Conservation (phyloP, 1,140 invertebrate species). For the Brachionus rubens region DNA sequence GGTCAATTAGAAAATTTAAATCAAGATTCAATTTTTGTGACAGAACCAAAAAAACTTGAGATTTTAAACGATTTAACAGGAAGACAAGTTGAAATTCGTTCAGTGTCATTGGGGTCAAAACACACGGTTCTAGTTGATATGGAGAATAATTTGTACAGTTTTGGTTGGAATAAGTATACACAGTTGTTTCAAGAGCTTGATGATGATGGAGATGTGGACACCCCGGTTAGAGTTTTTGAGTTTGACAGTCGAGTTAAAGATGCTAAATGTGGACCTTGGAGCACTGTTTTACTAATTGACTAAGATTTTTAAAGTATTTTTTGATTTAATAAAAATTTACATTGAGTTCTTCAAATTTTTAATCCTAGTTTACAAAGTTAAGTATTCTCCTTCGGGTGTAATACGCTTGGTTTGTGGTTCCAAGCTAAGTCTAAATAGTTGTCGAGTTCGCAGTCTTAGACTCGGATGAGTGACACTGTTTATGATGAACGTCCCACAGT, state of each 20-base stretch:
- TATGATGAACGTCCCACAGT: too few species aligned
- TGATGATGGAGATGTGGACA: not conserved
- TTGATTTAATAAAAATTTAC: too few species aligned
- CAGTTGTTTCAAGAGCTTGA: conserved; percentile 14
- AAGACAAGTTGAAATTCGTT: not conserved
- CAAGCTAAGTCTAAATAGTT: too few species aligned
- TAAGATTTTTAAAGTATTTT: too few species aligned
- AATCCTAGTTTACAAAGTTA: too few species aligned
- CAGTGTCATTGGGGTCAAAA: not conserved
- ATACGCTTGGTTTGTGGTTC: too few species aligned
- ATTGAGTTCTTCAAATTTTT: too few species aligned
- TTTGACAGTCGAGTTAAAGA: not conserved
- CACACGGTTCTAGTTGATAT: not conserved
- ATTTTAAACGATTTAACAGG: not conserved
- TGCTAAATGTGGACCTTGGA: conserved; percentile 8
- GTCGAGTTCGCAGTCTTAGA: too few species aligned
- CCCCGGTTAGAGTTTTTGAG: not conserved
- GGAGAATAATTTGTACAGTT: not conserved
- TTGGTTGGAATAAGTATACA: conserved; percentile 36
- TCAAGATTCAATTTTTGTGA: not conserved
- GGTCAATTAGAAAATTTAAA: not conserved
- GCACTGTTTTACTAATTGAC: not conserved
- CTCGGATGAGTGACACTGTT: too few species aligned
- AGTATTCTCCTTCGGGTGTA: too few species aligned
- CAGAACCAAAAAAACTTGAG: not conserved